Percentiles rank a stretch among this genome's conserved stretches.
Conservation (phyloP, 2,113 vertebrate genomes). For the Dunckerocampus dactyliophorus region DNA sequence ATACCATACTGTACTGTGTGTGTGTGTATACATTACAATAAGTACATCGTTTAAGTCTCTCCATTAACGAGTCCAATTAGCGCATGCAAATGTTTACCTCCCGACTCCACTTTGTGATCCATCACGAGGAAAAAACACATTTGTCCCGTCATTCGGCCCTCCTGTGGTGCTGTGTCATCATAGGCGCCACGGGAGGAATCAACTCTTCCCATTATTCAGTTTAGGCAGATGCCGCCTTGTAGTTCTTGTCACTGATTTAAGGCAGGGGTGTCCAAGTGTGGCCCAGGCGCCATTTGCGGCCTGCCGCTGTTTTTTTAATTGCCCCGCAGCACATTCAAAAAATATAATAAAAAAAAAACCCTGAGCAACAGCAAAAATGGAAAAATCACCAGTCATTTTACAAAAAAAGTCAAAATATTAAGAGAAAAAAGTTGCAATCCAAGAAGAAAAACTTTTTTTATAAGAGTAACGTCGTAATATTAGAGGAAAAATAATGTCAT, state of each 20-base stretch:
- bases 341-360: too few species aligned
- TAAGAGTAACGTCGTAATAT: too few species aligned
- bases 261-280: background rate
- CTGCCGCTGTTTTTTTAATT: too few species aligned
- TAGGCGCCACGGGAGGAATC: background rate
- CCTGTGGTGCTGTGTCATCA: conserved; percentile 61
- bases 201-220: background rate
- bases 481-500: too few species aligned
- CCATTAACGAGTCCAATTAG: conserved; percentile 75
- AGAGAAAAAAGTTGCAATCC: too few species aligned
- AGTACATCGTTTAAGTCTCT: conserved; percentile 43
- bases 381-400: too few species aligned
- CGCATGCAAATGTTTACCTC: conserved; percentile 73
- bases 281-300: too few species aligned
- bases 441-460: too few species aligned
- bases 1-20: background rate
- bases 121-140: conserved; percentile 31
- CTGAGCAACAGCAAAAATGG: too few species aligned
- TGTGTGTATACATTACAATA: background rate
- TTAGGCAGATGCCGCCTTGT: conserved; percentile 4
- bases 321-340: too few species aligned
- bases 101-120: conserved; percentile 65
- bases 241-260: conserved; percentile 50
- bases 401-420: too few species aligned
- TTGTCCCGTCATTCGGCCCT: conserved; percentile 30